phyloP scores from a whole-genome alignment of 2,888 invertebrate species.

The Andrena minutula region DNA sequence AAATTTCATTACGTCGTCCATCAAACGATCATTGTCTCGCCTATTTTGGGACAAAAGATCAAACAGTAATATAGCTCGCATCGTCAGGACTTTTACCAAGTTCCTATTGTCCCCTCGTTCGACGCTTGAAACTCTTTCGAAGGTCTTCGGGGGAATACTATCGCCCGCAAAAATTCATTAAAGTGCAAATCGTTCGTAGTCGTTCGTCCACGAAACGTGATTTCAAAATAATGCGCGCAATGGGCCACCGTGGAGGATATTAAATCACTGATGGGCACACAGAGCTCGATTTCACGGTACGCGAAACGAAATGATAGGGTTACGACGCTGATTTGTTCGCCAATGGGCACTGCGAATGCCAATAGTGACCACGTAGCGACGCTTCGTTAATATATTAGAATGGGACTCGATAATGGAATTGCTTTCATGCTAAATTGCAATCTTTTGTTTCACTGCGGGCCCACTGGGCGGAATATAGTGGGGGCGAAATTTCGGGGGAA shows the following conservation, averaged over 20 bases:
- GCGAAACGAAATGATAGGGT: slow-evolving; percentile 67
- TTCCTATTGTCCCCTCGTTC: not conserved
- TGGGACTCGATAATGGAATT: slow-evolving; percentile 53
- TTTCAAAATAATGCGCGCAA: slow-evolving; percentile 23
- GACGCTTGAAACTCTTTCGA: not conserved
- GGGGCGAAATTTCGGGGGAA: slow-evolving; percentile 14
- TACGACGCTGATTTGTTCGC: slow-evolving; percentile 57
- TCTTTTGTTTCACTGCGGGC: slow-evolving; percentile 31
- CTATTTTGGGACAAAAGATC: not conserved
- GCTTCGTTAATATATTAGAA: slow-evolving; percentile 41
- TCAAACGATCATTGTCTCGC: slow-evolving; percentile 22
- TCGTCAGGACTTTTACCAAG: too few relatives aligned
- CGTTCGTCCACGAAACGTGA: slow-evolving; percentile 7
- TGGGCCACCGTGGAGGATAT: slow-evolving; percentile 49
- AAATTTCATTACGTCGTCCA: slow-evolving; percentile 23
- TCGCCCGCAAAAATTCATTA: not conserved
- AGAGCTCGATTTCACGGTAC: slow-evolving; percentile 60
- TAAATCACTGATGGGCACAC: slow-evolving; percentile 45
- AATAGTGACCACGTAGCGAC: slow-evolving; percentile 21
- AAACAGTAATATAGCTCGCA: too few relatives aligned
- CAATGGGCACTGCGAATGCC: slow-evolving; percentile 36
- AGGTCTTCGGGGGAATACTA: not conserved
- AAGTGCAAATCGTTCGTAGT: not conserved
- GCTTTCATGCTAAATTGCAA: slow-evolving; percentile 39
- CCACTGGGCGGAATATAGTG: not conserved